phyloP scores from a whole-genome alignment of 1,140 invertebrate genomes.

The Artemia franciscana region DNA sequence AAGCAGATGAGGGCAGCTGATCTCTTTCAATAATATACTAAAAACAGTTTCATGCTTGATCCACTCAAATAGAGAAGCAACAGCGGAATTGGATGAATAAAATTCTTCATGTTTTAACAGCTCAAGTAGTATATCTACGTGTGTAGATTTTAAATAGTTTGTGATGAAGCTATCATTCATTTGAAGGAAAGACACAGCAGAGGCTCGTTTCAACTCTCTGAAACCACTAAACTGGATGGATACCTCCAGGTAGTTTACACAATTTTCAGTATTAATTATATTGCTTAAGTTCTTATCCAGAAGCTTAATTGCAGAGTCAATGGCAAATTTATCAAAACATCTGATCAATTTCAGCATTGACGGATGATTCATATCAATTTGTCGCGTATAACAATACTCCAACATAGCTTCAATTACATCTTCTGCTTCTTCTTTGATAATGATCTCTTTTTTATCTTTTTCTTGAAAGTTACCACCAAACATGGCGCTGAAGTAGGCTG shows the following conservation, averaged over 20 bases:
- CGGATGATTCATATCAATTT: not conserved
- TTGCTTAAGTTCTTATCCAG: not conserved
- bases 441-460: not conserved
- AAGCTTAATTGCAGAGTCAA: not conserved
- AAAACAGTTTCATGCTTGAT: not conserved
- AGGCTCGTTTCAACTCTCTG: not conserved
- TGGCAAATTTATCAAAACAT: not conserved
- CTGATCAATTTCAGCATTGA: not conserved
- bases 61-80: not conserved
- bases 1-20: not conserved
- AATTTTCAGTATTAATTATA: not conserved
- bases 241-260: not conserved
- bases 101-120: not conserved
- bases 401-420: not conserved
- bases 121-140: not conserved
- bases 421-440: not conserved
- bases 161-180: not conserved
- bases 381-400: not conserved
- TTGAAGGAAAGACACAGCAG: not conserved
- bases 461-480: not conserved
- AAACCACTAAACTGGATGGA: not conserved
- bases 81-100: not conserved
- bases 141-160: not conserved
- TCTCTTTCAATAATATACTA: not conserved
- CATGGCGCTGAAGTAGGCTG: not conserved